These are phyloP conservation scores for Caenorhabditis uteleia DNA, from an alignment of 2,888 invertebrate genomes.

Conservation along the genomic window DNA sequence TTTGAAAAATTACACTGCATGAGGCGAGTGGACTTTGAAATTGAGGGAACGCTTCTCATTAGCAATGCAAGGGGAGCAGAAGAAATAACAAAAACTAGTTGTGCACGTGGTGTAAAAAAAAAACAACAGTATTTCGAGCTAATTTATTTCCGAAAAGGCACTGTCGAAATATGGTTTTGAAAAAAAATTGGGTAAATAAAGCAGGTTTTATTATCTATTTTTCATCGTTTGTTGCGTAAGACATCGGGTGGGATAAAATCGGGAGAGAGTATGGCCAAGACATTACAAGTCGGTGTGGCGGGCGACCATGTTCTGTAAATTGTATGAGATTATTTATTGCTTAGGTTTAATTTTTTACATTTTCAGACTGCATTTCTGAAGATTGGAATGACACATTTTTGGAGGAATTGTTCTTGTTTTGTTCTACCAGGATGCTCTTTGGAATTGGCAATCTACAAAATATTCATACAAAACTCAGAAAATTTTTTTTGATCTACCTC, in stretches of 20 bases:
- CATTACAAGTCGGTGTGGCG: constrained; percentile 37
- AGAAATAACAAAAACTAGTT: too few relatives aligned
- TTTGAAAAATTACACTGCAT: too few relatives aligned
- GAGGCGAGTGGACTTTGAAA: too few relatives aligned
- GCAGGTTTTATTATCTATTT: constrained; percentile 37
- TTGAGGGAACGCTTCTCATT: too few relatives aligned
- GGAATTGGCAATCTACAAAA: constrained; percentile 31
- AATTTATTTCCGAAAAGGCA: too few relatives aligned
- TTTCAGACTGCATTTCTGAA: constrained; percentile 27
- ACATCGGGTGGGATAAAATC: not conserved
- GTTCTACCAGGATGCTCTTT: constrained; percentile 28
- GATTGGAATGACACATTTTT: constrained; percentile 40
- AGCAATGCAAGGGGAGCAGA: too few relatives aligned
- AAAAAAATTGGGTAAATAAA: constrained; percentile 7
- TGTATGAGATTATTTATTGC: too few relatives aligned
- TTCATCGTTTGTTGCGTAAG: constrained; percentile 16
- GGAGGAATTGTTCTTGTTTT: constrained; percentile 32
- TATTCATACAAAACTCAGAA: not conserved
- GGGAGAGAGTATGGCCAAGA: constrained; percentile 4
- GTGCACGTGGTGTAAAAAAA: too few relatives aligned
- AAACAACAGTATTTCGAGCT: too few relatives aligned
- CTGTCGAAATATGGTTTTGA: constrained; percentile 1
- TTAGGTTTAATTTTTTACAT: too few relatives aligned
- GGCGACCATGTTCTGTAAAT: constrained; percentile 29
- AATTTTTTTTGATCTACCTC: constrained; percentile 10